Evolutionary conservation across 1,140 invertebrate species (phyloP).

Genomic region (Plutomurus gul): DNA sequence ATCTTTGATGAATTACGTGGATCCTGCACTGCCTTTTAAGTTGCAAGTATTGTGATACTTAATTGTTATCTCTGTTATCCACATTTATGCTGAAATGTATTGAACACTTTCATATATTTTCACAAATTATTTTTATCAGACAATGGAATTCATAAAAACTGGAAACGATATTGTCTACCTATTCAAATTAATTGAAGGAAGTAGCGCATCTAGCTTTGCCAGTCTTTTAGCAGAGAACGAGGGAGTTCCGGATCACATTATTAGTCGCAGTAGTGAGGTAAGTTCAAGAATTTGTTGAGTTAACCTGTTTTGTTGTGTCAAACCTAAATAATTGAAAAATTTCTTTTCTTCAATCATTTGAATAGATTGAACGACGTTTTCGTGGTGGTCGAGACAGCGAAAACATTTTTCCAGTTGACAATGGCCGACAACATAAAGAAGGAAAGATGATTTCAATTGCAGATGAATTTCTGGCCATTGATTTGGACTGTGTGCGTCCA

Average conservation of each 20-base stretch:
- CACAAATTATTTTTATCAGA: slow-evolving; percentile 58
- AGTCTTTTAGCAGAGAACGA: slow-evolving; percentile 61
- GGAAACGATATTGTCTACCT: slow-evolving; percentile 66
- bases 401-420: not conserved
- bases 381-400: not conserved
- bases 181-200: slow-evolving; percentile 64
- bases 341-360: too few relatives aligned
- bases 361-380: too few relatives aligned
- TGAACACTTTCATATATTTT: not conserved
- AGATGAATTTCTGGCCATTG: not conserved
- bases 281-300: not conserved
- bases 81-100: too few relatives aligned
- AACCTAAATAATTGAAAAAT: too few relatives aligned
- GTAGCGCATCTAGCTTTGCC: slow-evolving; percentile 64
- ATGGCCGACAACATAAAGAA: not conserved
- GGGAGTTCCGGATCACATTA: slow-evolving; percentile 58
- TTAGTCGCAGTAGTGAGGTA: slow-evolving; percentile 59
- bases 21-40: slow-evolving; percentile 59
- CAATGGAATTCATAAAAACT: slow-evolving; percentile 63
- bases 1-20: slow-evolving; percentile 64
- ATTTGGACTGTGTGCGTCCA: not conserved
- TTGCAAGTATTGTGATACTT: slow-evolving; percentile 64
- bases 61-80: too few relatives aligned
- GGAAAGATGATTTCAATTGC: not conserved
- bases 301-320: too few relatives aligned